Conservation (phyloP, 2,888 invertebrate genomes). For the Rhagonycha fulva region DNA sequence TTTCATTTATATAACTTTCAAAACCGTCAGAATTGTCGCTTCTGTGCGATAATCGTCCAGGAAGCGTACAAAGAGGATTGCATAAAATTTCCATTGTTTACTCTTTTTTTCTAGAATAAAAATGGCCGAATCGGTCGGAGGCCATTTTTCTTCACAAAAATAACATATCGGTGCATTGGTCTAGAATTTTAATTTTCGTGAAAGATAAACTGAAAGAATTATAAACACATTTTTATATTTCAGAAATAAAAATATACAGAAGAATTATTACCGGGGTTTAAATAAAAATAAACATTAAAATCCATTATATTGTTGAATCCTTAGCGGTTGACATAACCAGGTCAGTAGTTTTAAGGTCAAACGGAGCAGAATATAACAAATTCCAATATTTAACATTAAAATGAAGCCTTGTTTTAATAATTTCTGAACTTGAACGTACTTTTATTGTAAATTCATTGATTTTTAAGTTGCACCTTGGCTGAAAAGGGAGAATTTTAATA, state of each 20-base stretch:
- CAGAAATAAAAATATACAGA: background rate
- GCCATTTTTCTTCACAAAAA: background rate
- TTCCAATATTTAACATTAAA: background rate
- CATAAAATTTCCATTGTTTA: background rate
- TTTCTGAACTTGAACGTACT: background rate
- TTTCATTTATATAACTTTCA: background rate
- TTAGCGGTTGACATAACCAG: conserved; percentile 27
- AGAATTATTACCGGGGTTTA: background rate
- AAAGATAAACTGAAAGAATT: background rate
- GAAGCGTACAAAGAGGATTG: background rate
- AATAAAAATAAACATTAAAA: background rate
- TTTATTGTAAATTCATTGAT: background rate
- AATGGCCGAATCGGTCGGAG: background rate
- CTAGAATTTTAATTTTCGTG: background rate
- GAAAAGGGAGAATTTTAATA: background rate
- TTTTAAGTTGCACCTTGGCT: background rate
- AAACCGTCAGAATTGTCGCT: background rate
- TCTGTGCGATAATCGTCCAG: background rate
- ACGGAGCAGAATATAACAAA: conserved; percentile 14
- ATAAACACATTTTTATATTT: background rate
- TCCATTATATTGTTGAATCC: background rate
- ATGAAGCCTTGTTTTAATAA: conserved; percentile 3
- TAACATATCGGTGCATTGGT: background rate
- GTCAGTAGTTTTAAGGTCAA: conserved; percentile 28
- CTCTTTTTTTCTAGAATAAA: background rate